Evolutionary conservation across 2,797 vertebrate genomes (phyloP).

Genomic region (Gymnoscopelus microlampas): DNA sequence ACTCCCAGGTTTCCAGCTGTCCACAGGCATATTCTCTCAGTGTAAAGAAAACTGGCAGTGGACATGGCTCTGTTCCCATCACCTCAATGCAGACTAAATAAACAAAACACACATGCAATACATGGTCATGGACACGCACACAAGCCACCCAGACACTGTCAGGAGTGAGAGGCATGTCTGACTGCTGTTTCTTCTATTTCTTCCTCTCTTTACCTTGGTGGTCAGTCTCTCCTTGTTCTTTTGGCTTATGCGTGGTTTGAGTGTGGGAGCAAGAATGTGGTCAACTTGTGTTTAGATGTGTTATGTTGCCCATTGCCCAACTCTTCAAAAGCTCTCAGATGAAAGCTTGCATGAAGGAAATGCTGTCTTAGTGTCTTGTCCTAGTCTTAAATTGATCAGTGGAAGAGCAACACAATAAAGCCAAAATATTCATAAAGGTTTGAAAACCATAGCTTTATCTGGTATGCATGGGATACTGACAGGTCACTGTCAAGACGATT

Average conservation of each 20-base stretch:
- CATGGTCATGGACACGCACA: constrained; percentile 46
- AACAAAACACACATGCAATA: constrained; percentile 76
- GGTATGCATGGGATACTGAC: too few species aligned
- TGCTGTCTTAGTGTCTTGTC: too few species aligned
- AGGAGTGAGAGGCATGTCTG: constrained; percentile 7
- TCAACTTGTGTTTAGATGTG: too few species aligned
- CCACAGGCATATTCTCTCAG: constrained; percentile 79
- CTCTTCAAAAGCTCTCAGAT: too few species aligned
- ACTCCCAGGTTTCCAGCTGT: constrained; percentile 72
- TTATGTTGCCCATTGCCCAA: too few species aligned
- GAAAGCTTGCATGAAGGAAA: too few species aligned
- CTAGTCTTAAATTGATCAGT: too few species aligned
- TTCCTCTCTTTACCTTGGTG: constrained; percentile 10
- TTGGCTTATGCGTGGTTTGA: constrained; percentile 11
- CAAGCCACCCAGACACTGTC: constrained; percentile 74
- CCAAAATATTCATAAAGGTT: too few species aligned
- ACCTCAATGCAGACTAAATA: constrained; percentile 80
- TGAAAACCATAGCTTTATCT: too few species aligned
- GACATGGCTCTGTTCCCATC: constrained; percentile 71
- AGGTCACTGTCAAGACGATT: too few species aligned
- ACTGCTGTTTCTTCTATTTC: constrained; percentile 27
- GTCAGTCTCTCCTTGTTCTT: background rate
- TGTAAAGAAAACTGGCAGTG: constrained; percentile 79
- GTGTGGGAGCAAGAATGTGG: background rate
- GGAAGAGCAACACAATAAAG: too few species aligned